phyloP scores from a whole-genome alignment of 92 coral and sea anemone genomes.

The Phymanthus crucifer region DNA sequence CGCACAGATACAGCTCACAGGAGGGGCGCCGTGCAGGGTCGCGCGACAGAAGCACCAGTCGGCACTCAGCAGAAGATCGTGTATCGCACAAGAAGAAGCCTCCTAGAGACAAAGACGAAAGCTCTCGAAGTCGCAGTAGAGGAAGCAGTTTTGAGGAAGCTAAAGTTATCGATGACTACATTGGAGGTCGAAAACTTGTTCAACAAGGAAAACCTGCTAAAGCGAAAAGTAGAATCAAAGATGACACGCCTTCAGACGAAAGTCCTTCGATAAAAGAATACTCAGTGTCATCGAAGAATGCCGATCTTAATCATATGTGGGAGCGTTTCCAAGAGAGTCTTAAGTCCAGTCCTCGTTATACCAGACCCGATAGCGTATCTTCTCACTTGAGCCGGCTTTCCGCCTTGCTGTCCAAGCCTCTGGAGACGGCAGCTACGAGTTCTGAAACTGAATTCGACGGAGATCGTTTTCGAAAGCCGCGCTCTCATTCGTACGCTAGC shows the following conservation, averaged over 20 bases:
- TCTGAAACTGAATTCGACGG: conserved; percentile 28
- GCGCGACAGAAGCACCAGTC: conserved; percentile 10
- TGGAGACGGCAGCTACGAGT: conserved; percentile 41
- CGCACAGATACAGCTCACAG: not conserved
- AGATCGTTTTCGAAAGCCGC: conserved; percentile 27
- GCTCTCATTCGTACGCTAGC: conserved; percentile 36
- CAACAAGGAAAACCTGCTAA: conserved; percentile 28
- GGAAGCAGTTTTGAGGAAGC: conserved; percentile 37
- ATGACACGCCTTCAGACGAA: conserved; percentile 22
- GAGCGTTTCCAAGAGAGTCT: conserved; percentile 68
- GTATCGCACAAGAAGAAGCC: not conserved
- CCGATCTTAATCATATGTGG: conserved; percentile 73
- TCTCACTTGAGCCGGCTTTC: conserved; percentile 69
- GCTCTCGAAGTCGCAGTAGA: conserved; percentile 18
- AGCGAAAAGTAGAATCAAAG: conserved; percentile 21
- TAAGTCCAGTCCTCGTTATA: conserved; percentile 41
- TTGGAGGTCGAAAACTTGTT: conserved; percentile 39
- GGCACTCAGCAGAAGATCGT: conserved; percentile 24
- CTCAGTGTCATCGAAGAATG: conserved; percentile 24
- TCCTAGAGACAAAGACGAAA: conserved; percentile 18
- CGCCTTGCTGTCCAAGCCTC: conserved; percentile 62
- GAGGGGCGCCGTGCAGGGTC: conserved; percentile 11
- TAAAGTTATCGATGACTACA: conserved; percentile 37
- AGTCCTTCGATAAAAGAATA: conserved; percentile 34
- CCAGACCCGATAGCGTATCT: conserved; percentile 45